A percentile compares a stretch with the other conserved stretches of the same genome.
Evolutionary conservation across 2,113 vertebrate genomes (phyloP).

Genomic region (Zingel zingel): DNA sequence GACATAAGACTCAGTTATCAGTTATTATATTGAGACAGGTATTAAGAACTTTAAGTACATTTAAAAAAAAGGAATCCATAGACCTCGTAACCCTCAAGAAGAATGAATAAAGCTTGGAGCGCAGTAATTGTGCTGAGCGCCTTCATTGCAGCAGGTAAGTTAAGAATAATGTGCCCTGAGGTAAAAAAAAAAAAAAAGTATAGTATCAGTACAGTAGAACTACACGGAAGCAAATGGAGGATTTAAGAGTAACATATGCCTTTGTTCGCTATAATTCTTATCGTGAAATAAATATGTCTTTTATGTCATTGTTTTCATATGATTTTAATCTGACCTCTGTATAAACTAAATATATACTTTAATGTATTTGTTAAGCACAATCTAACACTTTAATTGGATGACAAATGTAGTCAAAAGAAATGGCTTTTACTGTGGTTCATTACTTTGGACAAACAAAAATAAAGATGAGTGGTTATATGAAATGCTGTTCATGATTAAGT

Average conservation of each 20-base stretch:
- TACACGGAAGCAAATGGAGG: background rate
- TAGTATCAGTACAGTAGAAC: too few species aligned
- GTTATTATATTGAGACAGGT: background rate
- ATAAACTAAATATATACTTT: background rate
- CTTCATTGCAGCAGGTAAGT: conserved; percentile 47
- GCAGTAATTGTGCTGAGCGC: conserved; percentile 31
- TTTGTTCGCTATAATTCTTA: background rate
- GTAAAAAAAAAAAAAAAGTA: background rate
- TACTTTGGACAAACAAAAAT: background rate
- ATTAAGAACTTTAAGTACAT: background rate
- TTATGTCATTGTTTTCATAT: background rate
- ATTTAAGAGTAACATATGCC: background rate
- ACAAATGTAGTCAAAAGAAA: background rate
- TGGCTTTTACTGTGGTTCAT: background rate
- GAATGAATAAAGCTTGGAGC: conserved; percentile 53
- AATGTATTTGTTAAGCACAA: background rate
- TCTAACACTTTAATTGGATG: background rate
- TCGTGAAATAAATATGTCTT: background rate
- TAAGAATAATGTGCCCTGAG: background rate
- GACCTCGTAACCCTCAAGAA: background rate
- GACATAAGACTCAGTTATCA: too few species aligned
- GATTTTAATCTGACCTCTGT: background rate
- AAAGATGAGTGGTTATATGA: background rate
- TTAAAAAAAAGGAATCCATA: background rate
- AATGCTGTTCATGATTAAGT: background rate